Base-by-base conservation (phyloP, 2,797 vertebrate genomes). In the Dendrocincla tyrannina region DNA sequence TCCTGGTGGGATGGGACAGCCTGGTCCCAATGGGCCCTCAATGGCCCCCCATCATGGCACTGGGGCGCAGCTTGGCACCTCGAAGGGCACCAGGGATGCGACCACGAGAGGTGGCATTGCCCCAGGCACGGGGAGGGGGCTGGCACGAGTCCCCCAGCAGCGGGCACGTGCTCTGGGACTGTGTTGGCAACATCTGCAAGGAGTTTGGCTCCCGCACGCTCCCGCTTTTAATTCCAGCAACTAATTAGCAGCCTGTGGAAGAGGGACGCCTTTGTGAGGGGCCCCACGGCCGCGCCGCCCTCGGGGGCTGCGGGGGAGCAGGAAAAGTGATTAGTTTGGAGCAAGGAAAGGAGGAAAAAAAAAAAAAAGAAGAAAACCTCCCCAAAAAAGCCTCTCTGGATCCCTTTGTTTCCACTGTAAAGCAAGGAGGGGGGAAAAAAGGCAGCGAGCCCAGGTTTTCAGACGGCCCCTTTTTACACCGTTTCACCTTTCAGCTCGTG, bases 1-100 rank as follows among this genome's bases (percentile, higher is more conserved):
- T 32, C 12, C 64, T 6, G 0, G 10, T 1, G 3, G 68, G n/a
- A 33, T 1, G 17, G 46, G 10, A 46, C 18, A 9, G 0, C 14
- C 4, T 0, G 41, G 15, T 30, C 28, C 60, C 60, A 3, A 18
- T 7, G 0, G n/a, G n/a, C n/a, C n/a, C n/a, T n/a, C n/a, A n/a
- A n/a, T n/a, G n/a, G n/a, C n/a, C 28, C 17, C 28, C 28, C 50
- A 8, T 52, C 50, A 30, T 19, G 50, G 17, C 44, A 22, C 50
- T 7, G 28, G 50, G 50, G 11, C 28, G 30, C 50, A 30, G 5
- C 50, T 52, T 23, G 55, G 27, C 91, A 37, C 81, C 81, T 18
- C 0, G 5, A 4, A 22, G 5, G 33, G 63, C 17, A 4, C 32
- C 1, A 6, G 32, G 39, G 42, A 2, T 8, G 0, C 2, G 15